Base-by-base conservation (phyloP, 2,113 vertebrate species). In the Ovis aries region DNA sequence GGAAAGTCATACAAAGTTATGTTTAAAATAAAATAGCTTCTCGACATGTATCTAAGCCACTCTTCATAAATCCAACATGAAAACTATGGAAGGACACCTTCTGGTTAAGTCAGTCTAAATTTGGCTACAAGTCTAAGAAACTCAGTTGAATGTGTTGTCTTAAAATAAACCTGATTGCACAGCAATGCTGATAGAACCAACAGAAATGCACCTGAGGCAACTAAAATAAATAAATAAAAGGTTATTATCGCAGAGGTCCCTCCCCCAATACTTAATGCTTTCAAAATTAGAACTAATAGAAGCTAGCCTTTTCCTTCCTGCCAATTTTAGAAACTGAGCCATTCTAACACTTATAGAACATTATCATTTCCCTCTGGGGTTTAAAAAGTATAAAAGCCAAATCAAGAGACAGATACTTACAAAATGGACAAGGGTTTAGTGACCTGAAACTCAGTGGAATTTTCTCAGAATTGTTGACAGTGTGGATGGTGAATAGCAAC, bases 401-500 rank as follows among this genome's bases (percentile, higher is more conserved):
- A 60, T 93, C 67, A 81, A 62, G 50, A 96, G 48, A 91, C 50
- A 95, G 36, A 74, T 91, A 45, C 78, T 97, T 81, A 43, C 78
- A 43, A 95, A 95, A 80, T 2, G 43, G 74, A 80, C 23, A 21
- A 43, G 84, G 27, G 45, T 77, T 94, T 91, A 89, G 92, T 96
- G 92, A 87, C 89, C 94, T 71, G 67, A 94, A 94, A 77, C 36
- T 82, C 50, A 23, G 50, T 3, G 86, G 64, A 45, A 60, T 89
- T 97, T 96, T 92, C 95, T 95, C 55, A 89, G 94, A 97, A 89
- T 93, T 97, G 78, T 98, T 93, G 88, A 96, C 71, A 52, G 59
- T 80, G 40, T 67, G 86, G 52, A 80, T 60, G 81, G 86, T 85
- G 87, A 92, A 92, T 89, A 90, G 6, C 40, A 48, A 71, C 33